phyloP scores from a whole-genome alignment of 2,113 vertebrate genomes.

The Zosterops pallidus region DNA sequence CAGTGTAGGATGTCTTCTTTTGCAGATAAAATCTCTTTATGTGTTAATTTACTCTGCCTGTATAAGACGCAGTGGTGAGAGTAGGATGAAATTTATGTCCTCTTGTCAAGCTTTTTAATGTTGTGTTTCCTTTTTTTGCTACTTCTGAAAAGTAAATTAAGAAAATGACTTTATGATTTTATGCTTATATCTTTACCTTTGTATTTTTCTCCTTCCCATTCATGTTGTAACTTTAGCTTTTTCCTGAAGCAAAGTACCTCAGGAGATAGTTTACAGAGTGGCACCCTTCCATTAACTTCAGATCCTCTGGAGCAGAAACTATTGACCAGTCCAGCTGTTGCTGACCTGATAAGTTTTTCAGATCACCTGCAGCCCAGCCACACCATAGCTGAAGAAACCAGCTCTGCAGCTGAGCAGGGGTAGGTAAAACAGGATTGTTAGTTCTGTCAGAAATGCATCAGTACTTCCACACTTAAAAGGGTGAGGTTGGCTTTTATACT shows the following conservation, averaged over 20 bases:
- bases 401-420: slow-evolving; percentile 72
- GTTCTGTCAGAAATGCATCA: neutral
- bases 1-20: neutral
- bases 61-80: neutral
- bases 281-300: slow-evolving; percentile 69
- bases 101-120: neutral
- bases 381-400: slow-evolving; percentile 69
- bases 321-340: slow-evolving; percentile 52
- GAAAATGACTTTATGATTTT: neutral
- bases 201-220: neutral
- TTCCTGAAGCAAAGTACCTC: slow-evolving; percentile 91
- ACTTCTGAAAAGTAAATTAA: neutral
- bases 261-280: slow-evolving; percentile 91
- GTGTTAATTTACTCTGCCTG: neutral
- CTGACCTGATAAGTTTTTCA: slow-evolving; percentile 79
- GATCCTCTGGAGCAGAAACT: slow-evolving; percentile 78
- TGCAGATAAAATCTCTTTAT: neutral
- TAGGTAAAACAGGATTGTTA: slow-evolving; percentile 43
- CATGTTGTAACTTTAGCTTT: slow-evolving; percentile 75
- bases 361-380: slow-evolving; percentile 68
- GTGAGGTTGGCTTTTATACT: neutral
- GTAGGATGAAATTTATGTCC: neutral
- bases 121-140: neutral
- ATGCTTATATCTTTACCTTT: neutral
- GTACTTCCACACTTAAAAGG: neutral